Conservation (phyloP, 1,140 invertebrate genomes). For the Pseudomyrmex concolor region DNA sequence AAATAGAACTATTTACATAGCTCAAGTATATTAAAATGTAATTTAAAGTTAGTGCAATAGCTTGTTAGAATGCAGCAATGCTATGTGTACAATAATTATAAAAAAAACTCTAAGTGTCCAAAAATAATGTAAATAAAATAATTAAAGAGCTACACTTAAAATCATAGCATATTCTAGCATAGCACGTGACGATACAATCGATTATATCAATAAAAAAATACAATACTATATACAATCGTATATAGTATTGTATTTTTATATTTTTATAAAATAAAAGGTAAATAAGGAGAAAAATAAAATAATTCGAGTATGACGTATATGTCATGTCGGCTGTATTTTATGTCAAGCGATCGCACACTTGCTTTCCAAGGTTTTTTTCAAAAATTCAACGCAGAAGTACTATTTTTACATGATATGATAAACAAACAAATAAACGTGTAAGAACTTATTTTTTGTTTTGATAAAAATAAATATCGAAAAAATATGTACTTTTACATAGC, state of each 20-base stretch:
- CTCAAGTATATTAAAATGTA: no score
- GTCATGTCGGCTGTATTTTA: constrained; percentile 19
- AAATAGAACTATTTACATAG: not conserved
- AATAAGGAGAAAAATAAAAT: constrained; percentile 14
- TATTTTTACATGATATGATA: constrained; percentile 19
- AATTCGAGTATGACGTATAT: constrained; percentile 13
- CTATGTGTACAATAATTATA: not conserved
- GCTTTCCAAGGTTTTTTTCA: constrained; percentile 26
- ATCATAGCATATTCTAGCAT: no score
- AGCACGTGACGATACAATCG: no score
- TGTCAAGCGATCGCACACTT: constrained; percentile 22
- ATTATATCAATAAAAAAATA: no score
- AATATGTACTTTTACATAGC: constrained; percentile 24
- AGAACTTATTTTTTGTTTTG: constrained; percentile 45
- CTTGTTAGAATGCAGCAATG: not conserved
- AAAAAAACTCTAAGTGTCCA: no score
- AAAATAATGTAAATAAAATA: no score
- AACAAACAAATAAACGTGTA: constrained; percentile 22
- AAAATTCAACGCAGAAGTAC: not conserved
- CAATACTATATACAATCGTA: no score
- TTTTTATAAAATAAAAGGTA: not conserved
- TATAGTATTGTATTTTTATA: no score
- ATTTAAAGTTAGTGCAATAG: not conserved
- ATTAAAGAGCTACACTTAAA: no score
- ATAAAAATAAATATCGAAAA: constrained; percentile 33